phyloP scores from a whole-genome alignment of 2,113 vertebrate genomes.

The Glaucidium brasilianum region DNA sequence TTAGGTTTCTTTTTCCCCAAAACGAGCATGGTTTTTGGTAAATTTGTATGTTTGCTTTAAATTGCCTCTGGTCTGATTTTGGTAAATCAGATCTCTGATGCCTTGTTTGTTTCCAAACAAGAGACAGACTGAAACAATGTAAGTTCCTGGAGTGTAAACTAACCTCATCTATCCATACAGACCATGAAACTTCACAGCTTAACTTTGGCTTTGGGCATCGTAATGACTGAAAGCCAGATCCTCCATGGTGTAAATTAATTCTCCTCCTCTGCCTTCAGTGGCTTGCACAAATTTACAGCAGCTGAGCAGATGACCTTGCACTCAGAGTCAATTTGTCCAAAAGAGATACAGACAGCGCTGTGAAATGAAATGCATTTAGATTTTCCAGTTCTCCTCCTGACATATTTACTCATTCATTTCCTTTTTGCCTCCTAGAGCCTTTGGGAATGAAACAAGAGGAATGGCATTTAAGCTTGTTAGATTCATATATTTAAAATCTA shows the following conservation, averaged over 20 bases:
- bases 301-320: background rate
- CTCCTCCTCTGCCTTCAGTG: background rate
- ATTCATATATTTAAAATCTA: background rate
- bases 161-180: background rate
- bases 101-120: background rate
- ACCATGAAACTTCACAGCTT: background rate
- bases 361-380: background rate
- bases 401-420: background rate
- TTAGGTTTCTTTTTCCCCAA: background rate
- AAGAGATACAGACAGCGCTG: background rate
- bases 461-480: background rate
- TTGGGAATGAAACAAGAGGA: background rate
- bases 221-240: background rate
- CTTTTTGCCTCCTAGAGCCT: background rate
- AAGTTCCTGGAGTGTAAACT: background rate
- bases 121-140: background rate
- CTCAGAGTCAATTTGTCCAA: background rate
- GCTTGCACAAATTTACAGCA: background rate
- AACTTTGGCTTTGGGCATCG: background rate
- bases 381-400: background rate
- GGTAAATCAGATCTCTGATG: background rate
- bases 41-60: background rate
- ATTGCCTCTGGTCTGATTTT: background rate
- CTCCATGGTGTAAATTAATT: background rate
- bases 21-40: rapidly evolving